Base-by-base conservation (phyloP, 2,888 invertebrate species). In the Ochlodes sylvanus region DNA sequence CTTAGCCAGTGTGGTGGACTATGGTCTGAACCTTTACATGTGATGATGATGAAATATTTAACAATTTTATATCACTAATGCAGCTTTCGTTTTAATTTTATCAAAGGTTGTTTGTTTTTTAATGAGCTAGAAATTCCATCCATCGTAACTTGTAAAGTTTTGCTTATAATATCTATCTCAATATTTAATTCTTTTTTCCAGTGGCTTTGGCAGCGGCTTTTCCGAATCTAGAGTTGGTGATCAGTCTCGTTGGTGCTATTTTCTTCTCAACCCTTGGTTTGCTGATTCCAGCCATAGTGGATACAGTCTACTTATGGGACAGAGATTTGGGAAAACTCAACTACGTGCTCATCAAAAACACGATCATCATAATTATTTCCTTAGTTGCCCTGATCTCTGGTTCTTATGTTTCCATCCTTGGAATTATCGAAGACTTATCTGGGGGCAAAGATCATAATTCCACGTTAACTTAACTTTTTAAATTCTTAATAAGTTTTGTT, bases 191-290 rank as follows among this genome's bases (percentile, higher is more conserved):
- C 14, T 52, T 38, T 38, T 58, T 67, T 68, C 54, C 95, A 94
- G 97, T 97, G 77, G 94, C 94, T 1, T 82, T 98, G 55, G 97
- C 97, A 0, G 95, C 96, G 2, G 94, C 96, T 1, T 97, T 98
- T 62, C 98, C 98, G 0, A 95, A 97, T 79, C 89, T 98, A 72
- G 98, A 97, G 70, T 94, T 98, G 2, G 97, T 98, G 72, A 98
- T 99, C 78, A 96, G 98, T 58, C 92, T 99, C 65, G 97, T 98
- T 0, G 98, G 98, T n/a, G 96, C 98, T 0, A 94, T 96, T 12
- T 95, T 96, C 79, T 95, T 96, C 79, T 96, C 96, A 0, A 94
- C 95, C 5, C 92, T 96, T 61, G 98, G 98, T 0, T 94, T 97
- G 17, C 89, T 96, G 56, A 94, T 96, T 41, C 97, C 97, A 9